A percentile compares a stretch with the other conserved stretches of the same genome.
These are phyloP conservation scores for Toxostoma redivivum DNA, from an alignment of 2,113 vertebrate species.

Conservation along the genomic window DNA sequence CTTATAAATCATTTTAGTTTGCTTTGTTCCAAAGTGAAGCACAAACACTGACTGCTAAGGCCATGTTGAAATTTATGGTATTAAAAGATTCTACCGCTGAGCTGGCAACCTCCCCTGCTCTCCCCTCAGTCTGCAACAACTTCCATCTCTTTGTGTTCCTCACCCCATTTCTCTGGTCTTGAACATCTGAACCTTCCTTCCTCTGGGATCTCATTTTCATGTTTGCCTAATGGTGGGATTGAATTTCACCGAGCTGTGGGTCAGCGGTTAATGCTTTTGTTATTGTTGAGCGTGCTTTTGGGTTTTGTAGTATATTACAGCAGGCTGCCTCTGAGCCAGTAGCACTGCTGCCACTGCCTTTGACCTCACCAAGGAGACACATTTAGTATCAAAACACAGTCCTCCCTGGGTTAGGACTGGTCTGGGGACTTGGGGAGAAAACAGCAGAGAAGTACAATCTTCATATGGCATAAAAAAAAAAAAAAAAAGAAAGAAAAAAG, in stretches of 20 bases:
- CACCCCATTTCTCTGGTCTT: background rate
- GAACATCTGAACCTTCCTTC: conserved; percentile 51
- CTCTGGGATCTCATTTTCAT: conserved; percentile 63
- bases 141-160: background rate
- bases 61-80: background rate
- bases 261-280: conserved; percentile 71
- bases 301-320: conserved; percentile 58
- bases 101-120: background rate
- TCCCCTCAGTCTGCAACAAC: background rate
- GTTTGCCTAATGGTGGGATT: conserved; percentile 68
- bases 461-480: background rate
- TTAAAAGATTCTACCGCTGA: background rate
- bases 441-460: background rate
- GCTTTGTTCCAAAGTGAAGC: background rate
- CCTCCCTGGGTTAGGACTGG: conserved; percentile 23
- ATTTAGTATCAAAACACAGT: conserved; percentile 45
- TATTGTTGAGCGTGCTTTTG: conserved; percentile 65
- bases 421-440: background rate
- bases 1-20: background rate
- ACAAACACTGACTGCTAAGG: background rate
- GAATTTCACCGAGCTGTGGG: conserved; percentile 66
- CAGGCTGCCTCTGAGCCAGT: conserved; percentile 37
- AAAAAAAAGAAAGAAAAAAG: background rate
- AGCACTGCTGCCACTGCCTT: conserved; percentile 28
- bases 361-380: conserved; percentile 51